Conservation (phyloP, 2,113 vertebrate genomes). For the Origma solitaria region DNA sequence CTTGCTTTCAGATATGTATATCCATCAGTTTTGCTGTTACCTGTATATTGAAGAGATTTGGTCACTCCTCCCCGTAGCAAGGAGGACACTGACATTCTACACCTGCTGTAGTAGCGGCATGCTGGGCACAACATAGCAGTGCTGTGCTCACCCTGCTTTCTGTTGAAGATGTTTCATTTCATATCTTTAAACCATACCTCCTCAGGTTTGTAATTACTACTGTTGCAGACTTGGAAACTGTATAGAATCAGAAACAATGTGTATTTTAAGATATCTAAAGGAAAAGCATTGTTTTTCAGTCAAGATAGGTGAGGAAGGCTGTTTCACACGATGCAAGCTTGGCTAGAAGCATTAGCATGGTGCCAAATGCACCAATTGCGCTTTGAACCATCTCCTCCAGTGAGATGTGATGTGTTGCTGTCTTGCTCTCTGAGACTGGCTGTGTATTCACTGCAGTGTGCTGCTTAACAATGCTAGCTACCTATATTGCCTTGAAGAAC, state of each 20-base stretch:
- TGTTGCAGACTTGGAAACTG: neutral
- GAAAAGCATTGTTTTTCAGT: neutral
- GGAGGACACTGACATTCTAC: neutral
- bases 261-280: neutral
- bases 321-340: neutral
- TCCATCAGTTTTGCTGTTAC: neutral
- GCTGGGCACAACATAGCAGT: neutral
- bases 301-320: neutral
- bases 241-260: neutral
- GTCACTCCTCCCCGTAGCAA: neutral
- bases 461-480: neutral
- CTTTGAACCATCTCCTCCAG: neutral
- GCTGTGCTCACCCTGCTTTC: neutral
- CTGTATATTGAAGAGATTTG: neutral
- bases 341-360: neutral
- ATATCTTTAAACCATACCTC: neutral
- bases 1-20: neutral
- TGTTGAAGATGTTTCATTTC: neutral
- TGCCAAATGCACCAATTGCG: neutral
- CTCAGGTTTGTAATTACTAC: neutral
- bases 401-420: neutral
- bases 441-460: neutral
- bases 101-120: neutral
- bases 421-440: neutral
- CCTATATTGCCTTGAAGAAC: neutral